phyloP scores from a whole-genome alignment of 37 sponge, comb jelly and placozoan species.

The Diacarnus erythraeanus region DNA sequence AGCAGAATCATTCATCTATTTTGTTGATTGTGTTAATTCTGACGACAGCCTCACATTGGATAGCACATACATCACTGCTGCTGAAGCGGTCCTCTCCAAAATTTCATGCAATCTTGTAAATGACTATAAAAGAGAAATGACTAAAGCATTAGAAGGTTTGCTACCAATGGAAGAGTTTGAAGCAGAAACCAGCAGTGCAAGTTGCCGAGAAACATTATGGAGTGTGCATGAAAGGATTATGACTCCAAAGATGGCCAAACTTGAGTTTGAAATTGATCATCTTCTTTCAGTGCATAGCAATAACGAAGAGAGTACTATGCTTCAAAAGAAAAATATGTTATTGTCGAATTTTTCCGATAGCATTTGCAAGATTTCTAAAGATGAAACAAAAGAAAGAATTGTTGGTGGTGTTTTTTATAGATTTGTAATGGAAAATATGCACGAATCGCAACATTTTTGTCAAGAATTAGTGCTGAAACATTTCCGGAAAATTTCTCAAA shows the following conservation, averaged over 20 bases:
- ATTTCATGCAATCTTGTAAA: not conserved
- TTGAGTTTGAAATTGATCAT: not conserved
- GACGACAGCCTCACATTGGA: not conserved
- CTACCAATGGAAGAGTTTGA: not conserved
- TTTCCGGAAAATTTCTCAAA: not conserved
- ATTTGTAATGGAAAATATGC: not conserved
- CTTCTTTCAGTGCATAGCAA: not conserved
- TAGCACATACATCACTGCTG: not conserved
- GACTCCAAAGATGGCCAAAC: not conserved
- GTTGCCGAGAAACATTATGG: not conserved
- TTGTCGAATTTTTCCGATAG: not conserved
- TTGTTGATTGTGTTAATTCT: not conserved
- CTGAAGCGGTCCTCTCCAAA: not conserved
- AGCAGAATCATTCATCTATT: not conserved
- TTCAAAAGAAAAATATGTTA: not conserved
- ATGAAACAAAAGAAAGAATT: not conserved
- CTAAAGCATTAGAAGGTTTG: not conserved
- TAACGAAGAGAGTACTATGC: not conserved
- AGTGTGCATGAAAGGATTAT: not conserved
- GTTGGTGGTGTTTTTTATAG: not conserved
- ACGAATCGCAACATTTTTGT: conserved; percentile 1
- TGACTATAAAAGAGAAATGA: conserved; percentile 2
- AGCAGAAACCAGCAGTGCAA: not conserved
- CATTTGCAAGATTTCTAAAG: not conserved
- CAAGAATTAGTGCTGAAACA: not conserved